Evolutionary conservation across 2,888 invertebrate genomes (phyloP), one percentile per base, ranked within the genome.

Genomic region (Tuta absoluta): DNA sequence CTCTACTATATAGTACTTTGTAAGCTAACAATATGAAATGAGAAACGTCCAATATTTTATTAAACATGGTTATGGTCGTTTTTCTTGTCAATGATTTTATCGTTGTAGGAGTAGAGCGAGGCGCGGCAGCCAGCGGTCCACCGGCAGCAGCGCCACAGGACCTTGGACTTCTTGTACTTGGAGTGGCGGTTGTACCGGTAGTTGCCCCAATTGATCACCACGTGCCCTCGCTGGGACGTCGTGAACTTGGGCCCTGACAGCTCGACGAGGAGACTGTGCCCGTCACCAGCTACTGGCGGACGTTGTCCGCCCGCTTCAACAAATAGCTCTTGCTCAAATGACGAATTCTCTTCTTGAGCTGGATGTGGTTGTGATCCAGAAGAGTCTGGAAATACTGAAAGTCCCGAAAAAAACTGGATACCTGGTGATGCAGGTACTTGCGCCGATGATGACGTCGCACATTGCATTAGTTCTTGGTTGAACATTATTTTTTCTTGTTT

Each of bases 131-230:
- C 48, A 0, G 68, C 65, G n/a, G 70, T 65, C 67, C 72, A 70
- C 24, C 68, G 69, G 17, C 69, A 71, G 63, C 79, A 80, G 0
- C 70, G 68, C 80, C 81, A 81, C 24, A 72, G 65, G 17, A 66
- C 66, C 33, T 65, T 72, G 10, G 48, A 38, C 1, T 64, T 64
- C 8, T 53, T 65, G 38, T 65, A 67, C 23, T 58, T 33, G 21
- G 49, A 23, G 45, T 53, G 56, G 5, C 63, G 63, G 51, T 68
- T 69, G 58, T 66, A 72, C 37, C 73, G 67, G 58, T 69, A 68
- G 0, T 14, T n/a, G 0, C 71, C 73, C 0, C 69, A 59, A 57
- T 70, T 61, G 10, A 72, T 67, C 0, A 71, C 65, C 14, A 71
- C 71, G 2, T 68, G 69, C 1, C 73, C 71, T 17, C 48, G 58